These are phyloP conservation scores for Mungos mungo DNA, from an alignment of 2,113 vertebrate species.

Conservation along the genomic window DNA sequence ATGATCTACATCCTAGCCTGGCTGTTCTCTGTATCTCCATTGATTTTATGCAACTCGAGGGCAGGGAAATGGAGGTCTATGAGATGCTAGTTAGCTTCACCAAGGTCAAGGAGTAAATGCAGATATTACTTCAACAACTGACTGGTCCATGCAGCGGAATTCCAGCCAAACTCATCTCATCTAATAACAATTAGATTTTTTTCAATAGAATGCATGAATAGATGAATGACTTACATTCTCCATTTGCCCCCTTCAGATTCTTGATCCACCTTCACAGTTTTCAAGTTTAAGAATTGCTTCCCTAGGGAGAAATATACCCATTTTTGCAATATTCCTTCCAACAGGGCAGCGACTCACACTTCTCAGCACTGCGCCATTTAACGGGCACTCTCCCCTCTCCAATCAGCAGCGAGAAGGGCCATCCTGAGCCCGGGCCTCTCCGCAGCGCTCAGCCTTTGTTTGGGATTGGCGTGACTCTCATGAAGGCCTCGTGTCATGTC, in stretches of 20 bases:
- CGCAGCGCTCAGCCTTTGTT: accelerated
- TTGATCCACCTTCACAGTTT: background rate
- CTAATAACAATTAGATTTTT: background rate
- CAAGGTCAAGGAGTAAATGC: background rate
- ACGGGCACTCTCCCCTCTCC: accelerated
- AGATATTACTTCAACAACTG: background rate
- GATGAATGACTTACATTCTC: background rate
- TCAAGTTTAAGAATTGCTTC: background rate
- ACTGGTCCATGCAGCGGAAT: accelerated
- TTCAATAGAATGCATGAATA: background rate
- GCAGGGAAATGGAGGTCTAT: background rate
- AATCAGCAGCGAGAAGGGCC: too few species aligned
- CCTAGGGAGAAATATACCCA: background rate
- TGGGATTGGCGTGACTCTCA: background rate
- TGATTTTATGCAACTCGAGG: background rate
- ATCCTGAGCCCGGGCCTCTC: background rate
- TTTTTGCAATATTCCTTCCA: background rate
- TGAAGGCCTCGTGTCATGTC: background rate
- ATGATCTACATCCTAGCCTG: background rate
- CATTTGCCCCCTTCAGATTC: background rate
- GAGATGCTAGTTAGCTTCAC: background rate
- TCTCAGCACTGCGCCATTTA: accelerated
- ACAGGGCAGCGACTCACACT: accelerated
- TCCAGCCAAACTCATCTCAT: background rate
- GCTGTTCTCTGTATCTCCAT: background rate